Conservation (phyloP, 2,113 vertebrate genomes). For the Hemicordylus capensis region DNA sequence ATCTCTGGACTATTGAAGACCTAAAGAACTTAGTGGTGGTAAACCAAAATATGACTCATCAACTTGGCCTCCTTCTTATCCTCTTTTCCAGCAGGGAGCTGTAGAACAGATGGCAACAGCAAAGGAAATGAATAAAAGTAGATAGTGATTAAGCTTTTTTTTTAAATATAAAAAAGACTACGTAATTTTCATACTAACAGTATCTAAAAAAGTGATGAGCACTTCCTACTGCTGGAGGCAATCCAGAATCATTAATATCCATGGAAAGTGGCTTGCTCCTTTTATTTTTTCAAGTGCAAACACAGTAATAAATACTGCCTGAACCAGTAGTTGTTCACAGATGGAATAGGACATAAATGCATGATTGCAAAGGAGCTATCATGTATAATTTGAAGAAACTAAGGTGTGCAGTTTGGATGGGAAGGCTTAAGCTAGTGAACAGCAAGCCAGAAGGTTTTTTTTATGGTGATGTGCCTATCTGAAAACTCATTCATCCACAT, state of each 20-base stretch:
- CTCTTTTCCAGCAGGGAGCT: conserved; percentile 16
- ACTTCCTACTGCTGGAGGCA: not conserved
- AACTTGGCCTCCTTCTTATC: not conserved
- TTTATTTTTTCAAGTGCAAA: not conserved
- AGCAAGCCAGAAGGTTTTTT: not conserved
- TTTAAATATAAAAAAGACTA: not conserved
- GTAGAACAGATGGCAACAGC: conserved; percentile 14
- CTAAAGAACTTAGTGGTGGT: not conserved
- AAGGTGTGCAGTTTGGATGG: not conserved
- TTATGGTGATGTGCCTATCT: not conserved
- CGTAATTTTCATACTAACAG: not conserved
- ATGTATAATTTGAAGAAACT: not conserved
- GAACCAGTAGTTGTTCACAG: not conserved
- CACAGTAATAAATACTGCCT: not conserved
- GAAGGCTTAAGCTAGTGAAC: not conserved
- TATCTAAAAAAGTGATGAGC: not conserved
- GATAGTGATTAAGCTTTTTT: conserved; percentile 8
- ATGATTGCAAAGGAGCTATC: not conserved
- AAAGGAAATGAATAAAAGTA: conserved; percentile 16
- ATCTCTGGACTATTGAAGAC: not conserved
- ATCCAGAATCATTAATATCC: not conserved
- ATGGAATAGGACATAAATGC: not conserved
- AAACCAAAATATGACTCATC: conserved; percentile 12
- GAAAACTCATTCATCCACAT: not conserved
- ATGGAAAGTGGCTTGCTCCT: not conserved